Percentiles rank a stretch among this genome's conserved stretches.
Conservation (phyloP, 2,797 vertebrate species). For the Falco peregrinus region DNA sequence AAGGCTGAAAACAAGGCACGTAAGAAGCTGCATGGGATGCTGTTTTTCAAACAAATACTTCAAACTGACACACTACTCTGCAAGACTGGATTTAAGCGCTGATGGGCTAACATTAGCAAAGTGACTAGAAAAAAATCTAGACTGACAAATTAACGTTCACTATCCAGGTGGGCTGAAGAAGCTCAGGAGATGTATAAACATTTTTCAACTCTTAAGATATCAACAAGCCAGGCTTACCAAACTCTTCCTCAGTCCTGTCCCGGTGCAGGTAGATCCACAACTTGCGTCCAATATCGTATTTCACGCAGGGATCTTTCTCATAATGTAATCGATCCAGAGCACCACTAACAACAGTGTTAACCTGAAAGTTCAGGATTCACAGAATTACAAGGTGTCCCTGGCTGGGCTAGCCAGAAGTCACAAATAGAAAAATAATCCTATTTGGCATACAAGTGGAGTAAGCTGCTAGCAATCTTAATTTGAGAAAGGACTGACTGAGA, state of each 20-base stretch:
- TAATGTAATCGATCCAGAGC: slow-evolving; percentile 95
- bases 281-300: slow-evolving; percentile 96
- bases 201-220: neutral
- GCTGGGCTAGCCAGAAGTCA: neutral
- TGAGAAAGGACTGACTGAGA: neutral
- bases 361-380: slow-evolving; percentile 74
- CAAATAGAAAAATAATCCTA: neutral
- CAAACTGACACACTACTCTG: neutral
- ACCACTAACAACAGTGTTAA: slow-evolving; percentile 97
- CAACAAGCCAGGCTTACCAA: slow-evolving; percentile 80
- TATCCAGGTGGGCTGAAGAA: neutral
- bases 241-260: slow-evolving; percentile 94
- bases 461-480: neutral
- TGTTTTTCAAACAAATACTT: neutral
- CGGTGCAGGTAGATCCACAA: slow-evolving; percentile 98
- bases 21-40: neutral
- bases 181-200: neutral
- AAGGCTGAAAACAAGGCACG: neutral
- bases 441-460: neutral
- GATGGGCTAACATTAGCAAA: neutral
- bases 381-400: neutral
- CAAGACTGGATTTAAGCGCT: neutral
- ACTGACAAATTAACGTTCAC: neutral
- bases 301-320: slow-evolving; percentile 98
- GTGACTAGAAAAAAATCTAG: neutral